A percentile compares a stretch with the other conserved stretches of the same genome.
Conservation (phyloP, 2,113 vertebrate species). For the Callaeas wilsoni region DNA sequence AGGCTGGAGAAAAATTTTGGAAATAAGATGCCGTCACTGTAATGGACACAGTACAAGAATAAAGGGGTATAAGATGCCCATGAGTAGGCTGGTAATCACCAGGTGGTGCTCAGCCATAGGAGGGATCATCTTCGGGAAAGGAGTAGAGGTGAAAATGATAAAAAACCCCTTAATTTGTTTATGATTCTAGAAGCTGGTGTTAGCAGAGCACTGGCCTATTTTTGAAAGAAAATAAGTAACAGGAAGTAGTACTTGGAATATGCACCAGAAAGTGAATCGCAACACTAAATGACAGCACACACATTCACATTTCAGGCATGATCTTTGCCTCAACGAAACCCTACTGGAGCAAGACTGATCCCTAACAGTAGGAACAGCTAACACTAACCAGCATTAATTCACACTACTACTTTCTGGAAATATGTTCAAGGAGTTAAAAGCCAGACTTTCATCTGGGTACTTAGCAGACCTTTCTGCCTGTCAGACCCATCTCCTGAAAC, state of each 20-base stretch:
- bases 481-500: conserved; percentile 42
- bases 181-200: background rate
- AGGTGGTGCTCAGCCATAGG: background rate
- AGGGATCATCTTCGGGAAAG: background rate
- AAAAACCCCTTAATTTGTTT: background rate
- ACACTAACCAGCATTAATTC: conserved; percentile 3
- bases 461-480: conserved; percentile 34
- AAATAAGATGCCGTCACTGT: background rate
- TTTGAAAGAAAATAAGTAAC: background rate
- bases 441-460: conserved; percentile 37
- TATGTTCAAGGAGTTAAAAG: conserved; percentile 43
- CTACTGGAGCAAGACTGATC: background rate
- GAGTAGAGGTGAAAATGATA: background rate
- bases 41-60: background rate
- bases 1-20: background rate
- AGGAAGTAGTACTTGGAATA: background rate
- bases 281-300: background rate
- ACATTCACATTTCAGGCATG: background rate
- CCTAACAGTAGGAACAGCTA: conserved; percentile 3
- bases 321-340: background rate
- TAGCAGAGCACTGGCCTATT: background rate
- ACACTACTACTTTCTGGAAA: conserved; percentile 15
- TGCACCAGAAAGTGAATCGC: background rate
- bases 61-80: background rate
- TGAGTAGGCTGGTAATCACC: background rate